These are phyloP conservation scores for Glomeris marginata DNA, from an alignment of 2,888 invertebrate species.

Conservation along the genomic window DNA sequence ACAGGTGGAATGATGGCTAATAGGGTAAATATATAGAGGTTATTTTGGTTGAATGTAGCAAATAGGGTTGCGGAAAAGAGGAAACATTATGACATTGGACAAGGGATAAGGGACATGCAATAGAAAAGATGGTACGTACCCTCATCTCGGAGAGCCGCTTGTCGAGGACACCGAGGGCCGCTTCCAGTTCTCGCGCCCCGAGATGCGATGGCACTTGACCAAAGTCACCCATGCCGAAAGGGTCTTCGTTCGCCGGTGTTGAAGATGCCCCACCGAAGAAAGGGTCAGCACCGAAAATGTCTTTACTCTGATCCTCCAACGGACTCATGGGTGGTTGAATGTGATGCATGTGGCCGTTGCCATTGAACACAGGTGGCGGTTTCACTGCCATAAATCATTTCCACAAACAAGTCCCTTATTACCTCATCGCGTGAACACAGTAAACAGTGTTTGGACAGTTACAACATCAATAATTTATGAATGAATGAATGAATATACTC, in stretches of 20 bases:
- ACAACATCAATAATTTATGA: too few species aligned
- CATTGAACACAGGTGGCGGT: conserved; percentile 49
- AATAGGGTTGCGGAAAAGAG: too few species aligned
- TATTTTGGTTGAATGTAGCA: too few species aligned
- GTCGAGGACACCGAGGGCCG: conserved; percentile 63
- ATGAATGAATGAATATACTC: conserved; percentile 29
- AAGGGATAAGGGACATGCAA: background rate
- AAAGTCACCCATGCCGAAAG: conserved; percentile 72
- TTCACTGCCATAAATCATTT: conserved; percentile 45
- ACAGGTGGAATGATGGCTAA: too few species aligned
- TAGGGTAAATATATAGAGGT: too few species aligned
- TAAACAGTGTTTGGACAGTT: too few species aligned
- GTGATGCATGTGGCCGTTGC: conserved; percentile 26
- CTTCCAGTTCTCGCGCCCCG: conserved; percentile 43
- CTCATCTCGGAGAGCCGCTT: conserved; percentile 74
- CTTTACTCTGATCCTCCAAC: conserved; percentile 32
- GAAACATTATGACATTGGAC: background rate
- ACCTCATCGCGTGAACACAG: background rate
- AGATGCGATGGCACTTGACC: conserved; percentile 19
- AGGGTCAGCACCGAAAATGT: conserved; percentile 65
- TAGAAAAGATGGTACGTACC: conserved; percentile 36
- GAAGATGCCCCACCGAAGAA: conserved; percentile 32
- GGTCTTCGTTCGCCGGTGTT: conserved; percentile 38
- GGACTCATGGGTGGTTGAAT: conserved; percentile 1
- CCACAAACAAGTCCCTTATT: background rate